phyloP scores from a whole-genome alignment of 2,797 vertebrate species.

The Eurystomus glaucurus region DNA sequence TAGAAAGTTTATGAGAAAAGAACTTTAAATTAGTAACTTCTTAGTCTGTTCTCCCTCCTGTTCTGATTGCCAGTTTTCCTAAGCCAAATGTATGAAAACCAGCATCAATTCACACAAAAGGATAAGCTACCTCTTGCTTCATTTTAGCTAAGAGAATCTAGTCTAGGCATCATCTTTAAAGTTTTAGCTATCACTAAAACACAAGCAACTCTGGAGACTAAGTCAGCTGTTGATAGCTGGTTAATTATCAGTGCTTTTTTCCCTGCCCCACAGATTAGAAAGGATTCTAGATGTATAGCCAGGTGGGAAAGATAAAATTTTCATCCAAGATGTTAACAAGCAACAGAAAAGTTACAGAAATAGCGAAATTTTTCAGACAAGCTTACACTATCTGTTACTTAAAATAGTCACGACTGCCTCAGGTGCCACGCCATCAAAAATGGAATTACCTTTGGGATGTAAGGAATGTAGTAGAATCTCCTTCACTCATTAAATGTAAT shows the following conservation, averaged over 20 bases:
- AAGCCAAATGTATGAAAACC: not conserved
- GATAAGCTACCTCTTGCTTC: not conserved
- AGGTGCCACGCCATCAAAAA: not conserved
- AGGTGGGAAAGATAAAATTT: not conserved
- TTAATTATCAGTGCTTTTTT: not conserved
- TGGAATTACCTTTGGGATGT: not conserved
- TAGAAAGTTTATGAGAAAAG: not conserved
- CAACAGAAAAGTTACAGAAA: not conserved
- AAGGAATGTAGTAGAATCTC: not conserved
- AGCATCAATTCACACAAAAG: not conserved
- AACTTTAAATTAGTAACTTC: not conserved
- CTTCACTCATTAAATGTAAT: not conserved
- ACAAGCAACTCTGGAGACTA: not conserved
- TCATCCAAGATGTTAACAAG: not conserved
- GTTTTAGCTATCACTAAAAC: not conserved
- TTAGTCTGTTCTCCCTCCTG: not conserved
- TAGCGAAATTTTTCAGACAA: not conserved
- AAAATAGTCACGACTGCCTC: not conserved
- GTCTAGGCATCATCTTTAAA: not conserved
- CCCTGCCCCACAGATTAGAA: not conserved
- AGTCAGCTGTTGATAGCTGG: not conserved
- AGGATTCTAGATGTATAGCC: not conserved
- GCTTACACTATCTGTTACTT: not conserved
- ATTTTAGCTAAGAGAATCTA: not conserved
- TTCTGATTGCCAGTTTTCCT: not conserved